Conservation (phyloP, 2,113 vertebrate species). For the Nipponia nippon region DNA sequence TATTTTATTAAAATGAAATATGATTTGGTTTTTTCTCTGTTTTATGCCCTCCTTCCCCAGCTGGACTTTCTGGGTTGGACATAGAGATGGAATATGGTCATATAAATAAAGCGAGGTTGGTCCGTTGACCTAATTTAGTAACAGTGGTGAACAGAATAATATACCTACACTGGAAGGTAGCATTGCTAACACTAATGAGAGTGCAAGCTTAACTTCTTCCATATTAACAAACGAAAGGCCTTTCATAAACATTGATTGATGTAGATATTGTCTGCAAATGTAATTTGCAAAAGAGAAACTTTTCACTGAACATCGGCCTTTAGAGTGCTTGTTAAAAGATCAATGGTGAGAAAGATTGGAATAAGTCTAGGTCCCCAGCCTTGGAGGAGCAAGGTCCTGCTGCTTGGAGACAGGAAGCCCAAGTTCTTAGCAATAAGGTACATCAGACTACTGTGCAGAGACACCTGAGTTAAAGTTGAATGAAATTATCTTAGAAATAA, state of each 20-base stretch:
- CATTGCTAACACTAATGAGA: not conserved
- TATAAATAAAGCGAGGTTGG: not conserved
- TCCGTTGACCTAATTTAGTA: not conserved
- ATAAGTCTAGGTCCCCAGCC: not conserved
- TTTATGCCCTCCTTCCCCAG: not conserved
- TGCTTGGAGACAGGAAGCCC: accelerated
- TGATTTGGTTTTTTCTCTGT: not conserved
- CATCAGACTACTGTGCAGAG: not conserved
- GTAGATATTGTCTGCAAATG: not conserved
- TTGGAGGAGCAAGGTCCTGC: not conserved
- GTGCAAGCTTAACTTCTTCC: not conserved
- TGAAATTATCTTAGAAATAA: not conserved
- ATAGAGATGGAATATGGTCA: not conserved
- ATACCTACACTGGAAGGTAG: not conserved
- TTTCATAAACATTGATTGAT: not conserved
- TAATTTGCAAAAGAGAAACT: not conserved
- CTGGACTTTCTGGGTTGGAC: not conserved
- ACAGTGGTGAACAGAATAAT: not conserved
- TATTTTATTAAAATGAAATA: not conserved
- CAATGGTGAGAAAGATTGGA: not conserved
- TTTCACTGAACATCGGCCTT: not conserved
- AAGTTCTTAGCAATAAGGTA: not conserved
- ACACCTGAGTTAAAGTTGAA: not conserved
- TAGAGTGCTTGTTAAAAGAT: not conserved
- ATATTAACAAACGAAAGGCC: not conserved